Evolutionary conservation across 2,888 invertebrate genomes (phyloP).

Genomic region (Dysmachus trigonus): DNA sequence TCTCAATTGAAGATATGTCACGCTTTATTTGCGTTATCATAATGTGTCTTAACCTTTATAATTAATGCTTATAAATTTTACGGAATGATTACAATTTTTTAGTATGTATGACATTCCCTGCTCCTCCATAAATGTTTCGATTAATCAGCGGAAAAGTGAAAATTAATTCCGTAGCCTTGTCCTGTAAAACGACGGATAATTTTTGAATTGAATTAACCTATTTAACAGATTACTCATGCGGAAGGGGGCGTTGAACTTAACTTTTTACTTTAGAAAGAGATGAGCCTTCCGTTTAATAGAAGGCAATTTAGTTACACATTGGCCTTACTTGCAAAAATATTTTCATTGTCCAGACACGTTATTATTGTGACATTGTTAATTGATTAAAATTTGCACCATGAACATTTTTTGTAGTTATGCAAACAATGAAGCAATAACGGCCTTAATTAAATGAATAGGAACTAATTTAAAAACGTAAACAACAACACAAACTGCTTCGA

Average conservation of each 20-base stretch:
- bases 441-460: background rate
- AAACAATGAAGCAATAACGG: background rate
- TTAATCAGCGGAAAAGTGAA: background rate
- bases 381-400: background rate
- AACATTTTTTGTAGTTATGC: background rate
- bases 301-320: background rate
- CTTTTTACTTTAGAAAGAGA: background rate
- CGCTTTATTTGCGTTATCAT: background rate
- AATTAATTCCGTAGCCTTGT: background rate
- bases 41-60: no score
- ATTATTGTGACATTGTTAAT: background rate
- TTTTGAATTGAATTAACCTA: background rate
- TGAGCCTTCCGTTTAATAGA: background rate
- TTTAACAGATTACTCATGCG: background rate
- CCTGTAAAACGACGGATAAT: background rate
- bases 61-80: no score
- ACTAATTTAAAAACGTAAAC: background rate
- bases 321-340: background rate
- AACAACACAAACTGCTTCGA: background rate
- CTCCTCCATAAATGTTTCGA: background rate
- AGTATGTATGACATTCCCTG: background rate
- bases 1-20: background rate
- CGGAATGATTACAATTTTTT: background rate
- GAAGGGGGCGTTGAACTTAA: background rate
- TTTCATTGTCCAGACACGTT: background rate